These are phyloP conservation scores for Premnoplex brunnescens DNA, from an alignment of 2,797 vertebrate genomes.

Conservation along the genomic window DNA sequence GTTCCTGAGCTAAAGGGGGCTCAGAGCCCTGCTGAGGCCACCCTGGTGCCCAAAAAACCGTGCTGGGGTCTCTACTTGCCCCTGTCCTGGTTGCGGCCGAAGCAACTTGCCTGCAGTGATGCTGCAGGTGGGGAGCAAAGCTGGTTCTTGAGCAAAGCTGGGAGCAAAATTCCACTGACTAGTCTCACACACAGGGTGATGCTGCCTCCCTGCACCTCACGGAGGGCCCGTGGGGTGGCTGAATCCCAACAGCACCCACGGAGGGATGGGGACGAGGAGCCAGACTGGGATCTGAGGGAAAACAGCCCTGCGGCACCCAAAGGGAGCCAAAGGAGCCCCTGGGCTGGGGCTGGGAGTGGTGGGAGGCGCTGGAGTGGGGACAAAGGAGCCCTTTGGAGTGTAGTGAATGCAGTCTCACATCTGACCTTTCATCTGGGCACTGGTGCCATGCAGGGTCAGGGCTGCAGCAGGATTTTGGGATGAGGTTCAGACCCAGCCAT, in stretches of 20 bases:
- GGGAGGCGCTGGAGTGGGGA: not conserved
- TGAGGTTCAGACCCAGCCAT: not conserved
- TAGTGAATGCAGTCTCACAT: slow-evolving; percentile 30
- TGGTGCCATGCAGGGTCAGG: not conserved
- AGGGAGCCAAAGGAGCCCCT: not conserved
- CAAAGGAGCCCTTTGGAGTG: slow-evolving; percentile 44
- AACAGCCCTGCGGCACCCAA: not conserved
- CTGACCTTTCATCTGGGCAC: slow-evolving; percentile 54
- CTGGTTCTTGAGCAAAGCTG: not conserved
- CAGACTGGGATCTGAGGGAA: not conserved
- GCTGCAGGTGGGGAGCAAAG: accelerated
- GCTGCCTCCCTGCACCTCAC: not conserved
- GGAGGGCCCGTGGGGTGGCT: accelerated
- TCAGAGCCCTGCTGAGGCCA: not conserved
- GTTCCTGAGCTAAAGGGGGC: not conserved
- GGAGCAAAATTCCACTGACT: not conserved
- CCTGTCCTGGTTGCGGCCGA: no score
- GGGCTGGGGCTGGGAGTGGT: not conserved
- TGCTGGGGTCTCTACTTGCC: not conserved
- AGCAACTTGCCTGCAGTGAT: not conserved
- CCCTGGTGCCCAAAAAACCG: not conserved
- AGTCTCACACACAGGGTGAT: accelerated
- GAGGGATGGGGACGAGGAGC: not conserved
- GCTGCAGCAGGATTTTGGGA: not conserved
- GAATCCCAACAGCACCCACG: not conserved